These are phyloP conservation scores for Ammodytes dubius DNA, from an alignment of 2,113 vertebrate species.

Conservation along the genomic window DNA sequence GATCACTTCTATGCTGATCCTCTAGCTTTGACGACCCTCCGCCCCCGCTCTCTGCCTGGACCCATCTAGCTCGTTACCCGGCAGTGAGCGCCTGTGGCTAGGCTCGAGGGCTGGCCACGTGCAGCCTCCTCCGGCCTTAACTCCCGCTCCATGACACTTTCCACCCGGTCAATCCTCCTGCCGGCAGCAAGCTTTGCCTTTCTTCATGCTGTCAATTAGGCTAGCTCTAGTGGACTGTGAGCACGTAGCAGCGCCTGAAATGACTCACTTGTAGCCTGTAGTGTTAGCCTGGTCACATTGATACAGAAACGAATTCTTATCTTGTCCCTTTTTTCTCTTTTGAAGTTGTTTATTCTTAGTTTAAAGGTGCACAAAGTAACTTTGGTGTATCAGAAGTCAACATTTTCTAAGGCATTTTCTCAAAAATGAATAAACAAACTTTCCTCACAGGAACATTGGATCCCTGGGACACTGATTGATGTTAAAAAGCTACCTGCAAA, in stretches of 20 bases:
- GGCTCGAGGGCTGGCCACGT: conserved; percentile 54
- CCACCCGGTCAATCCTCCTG: conserved; percentile 20
- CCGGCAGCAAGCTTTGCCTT: conserved; percentile 63
- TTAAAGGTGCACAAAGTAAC: background rate
- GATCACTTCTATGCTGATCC: conserved; percentile 47
- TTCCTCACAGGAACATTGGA: no score
- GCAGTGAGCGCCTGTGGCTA: conserved; percentile 11
- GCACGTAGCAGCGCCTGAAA: conserved; percentile 52
- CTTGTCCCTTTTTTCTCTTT: background rate
- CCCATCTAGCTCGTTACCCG: conserved; percentile 25
- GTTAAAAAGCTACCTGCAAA: no score
- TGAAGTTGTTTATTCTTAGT: conserved; percentile 42
- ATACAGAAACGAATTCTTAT: conserved; percentile 16
- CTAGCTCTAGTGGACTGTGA: conserved; percentile 7
- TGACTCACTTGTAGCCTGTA: conserved; percentile 46
- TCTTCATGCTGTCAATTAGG: conserved; percentile 65
- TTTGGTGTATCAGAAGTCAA: no score
- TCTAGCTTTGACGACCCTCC: conserved; percentile 27
- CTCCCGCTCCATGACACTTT: conserved; percentile 57
- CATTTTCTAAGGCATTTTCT: no score
- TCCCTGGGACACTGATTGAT: no score
- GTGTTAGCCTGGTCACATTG: conserved; percentile 22
- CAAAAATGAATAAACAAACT: no score
- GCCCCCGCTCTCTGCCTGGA: conserved; percentile 4
- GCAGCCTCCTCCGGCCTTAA: conserved; percentile 37